Evolutionary conservation across 2,797 vertebrate species (phyloP), one percentile per base, ranked within the genome.

Genomic region (Silurus aristotelis): DNA sequence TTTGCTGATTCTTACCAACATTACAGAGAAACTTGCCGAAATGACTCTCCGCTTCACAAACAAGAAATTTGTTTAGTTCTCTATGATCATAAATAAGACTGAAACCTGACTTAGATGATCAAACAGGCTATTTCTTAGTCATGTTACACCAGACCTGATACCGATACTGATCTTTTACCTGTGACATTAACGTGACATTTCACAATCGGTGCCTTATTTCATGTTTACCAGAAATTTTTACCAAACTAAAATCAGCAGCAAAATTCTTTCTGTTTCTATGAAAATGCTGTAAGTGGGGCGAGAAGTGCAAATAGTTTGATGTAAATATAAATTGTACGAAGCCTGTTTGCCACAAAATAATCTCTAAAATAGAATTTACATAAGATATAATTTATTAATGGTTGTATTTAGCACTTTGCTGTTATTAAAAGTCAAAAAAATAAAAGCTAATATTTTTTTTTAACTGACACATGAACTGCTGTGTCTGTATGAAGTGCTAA

Each of bases 171-270:
- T 88, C 80, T 82, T 87, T 77, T 79, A 89, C 83, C 87, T 87
- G 46, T 89, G 86, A 93, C 82, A 90, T 91, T 90, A 90, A 93
- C 71, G 19, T 94, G 92, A 92, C 92, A 92, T 93, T 93, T 93
- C 73, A 89, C 73, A 86, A 88, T 68, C 72, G 13, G 90, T 86
- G 82, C 6, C 31, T 88, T 82, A 83, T 83, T 90, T 89, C 88
- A 89, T 82, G 91, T 89, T 90, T 85, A 90, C 86, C 78, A 90
- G 86, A 88, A 86, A 82, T 87, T 80, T 85, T 31, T 82, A 38
- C 56, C 46, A 3, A 58, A 52, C 79, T 46, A 56, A 73, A 38
- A 64, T 56, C 60, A 52, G 61, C 61, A 52, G 61, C 25, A 27
- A 63, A 64, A 80, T 52, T 52, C 19, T 14, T 38, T 56, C 25